Conservation (phyloP, 1,140 invertebrate genomes). For the Argopecten irradians region DNA sequence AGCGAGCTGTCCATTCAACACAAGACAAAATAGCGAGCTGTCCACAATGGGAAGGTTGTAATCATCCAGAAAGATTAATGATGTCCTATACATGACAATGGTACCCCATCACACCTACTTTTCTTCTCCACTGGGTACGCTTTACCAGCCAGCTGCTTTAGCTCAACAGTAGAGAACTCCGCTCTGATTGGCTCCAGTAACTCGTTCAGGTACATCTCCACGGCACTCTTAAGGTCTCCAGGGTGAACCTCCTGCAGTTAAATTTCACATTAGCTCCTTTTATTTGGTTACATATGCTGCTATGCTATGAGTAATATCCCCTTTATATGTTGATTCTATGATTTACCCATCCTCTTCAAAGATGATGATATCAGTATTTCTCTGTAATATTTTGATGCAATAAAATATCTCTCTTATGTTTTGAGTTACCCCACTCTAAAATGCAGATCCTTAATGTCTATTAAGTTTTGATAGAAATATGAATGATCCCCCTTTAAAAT, state of each 20-base stretch:
- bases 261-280: too few species aligned
- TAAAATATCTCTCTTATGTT: too few species aligned
- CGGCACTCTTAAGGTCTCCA: constrained; percentile 91
- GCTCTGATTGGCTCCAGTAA: constrained; percentile 93
- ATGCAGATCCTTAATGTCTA: neutral
- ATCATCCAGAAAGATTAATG: too few species aligned
- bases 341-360: too few species aligned
- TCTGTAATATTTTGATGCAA: too few species aligned
- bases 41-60: neutral
- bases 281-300: too few species aligned
- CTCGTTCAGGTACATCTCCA: constrained; percentile 90
- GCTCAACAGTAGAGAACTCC: constrained; percentile 87
- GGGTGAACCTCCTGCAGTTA: constrained; percentile 89
- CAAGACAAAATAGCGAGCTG: neutral
- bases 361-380: too few species aligned
- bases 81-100: neutral
- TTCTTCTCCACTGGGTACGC: constrained; percentile 86
- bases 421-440: neutral
- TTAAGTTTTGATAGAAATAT: neutral
- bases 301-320: too few species aligned
- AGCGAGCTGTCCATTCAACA: neutral
- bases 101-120: constrained; percentile 43
- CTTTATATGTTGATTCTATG: too few species aligned
- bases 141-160: constrained; percentile 83
- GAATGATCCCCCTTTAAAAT: neutral